These are phyloP conservation scores for Tenthredo livida DNA, from an alignment of 2,888 invertebrate species.

Conservation along the genomic window DNA sequence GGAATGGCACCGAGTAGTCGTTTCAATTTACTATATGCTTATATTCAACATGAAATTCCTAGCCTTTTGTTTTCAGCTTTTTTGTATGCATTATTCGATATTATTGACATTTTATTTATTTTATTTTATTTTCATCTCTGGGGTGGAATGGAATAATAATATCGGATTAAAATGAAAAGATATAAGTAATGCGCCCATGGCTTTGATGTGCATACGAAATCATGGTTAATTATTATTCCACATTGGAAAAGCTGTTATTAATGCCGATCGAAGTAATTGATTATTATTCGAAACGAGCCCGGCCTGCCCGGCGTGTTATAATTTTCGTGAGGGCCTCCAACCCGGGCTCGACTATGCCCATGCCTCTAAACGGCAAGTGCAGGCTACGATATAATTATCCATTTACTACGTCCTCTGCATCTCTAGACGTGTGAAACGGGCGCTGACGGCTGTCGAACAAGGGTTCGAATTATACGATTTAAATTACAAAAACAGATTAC, in stretches of 20 bases:
- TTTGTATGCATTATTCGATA: neutral
- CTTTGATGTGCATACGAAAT: neutral
- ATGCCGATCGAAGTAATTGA: conserved; percentile 41
- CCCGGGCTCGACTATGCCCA: neutral
- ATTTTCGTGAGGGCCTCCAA: conserved; percentile 3
- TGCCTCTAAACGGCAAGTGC: conserved; percentile 19
- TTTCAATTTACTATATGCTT: neutral
- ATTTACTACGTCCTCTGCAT: conserved; percentile 18
- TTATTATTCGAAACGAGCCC: conserved; percentile 42
- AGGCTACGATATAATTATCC: conserved; percentile 46
- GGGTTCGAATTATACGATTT: conserved; percentile 21
- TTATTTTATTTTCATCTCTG: neutral
- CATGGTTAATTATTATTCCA: conserved; percentile 25
- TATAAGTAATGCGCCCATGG: neutral
- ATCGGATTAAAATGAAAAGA: conserved; percentile 9
- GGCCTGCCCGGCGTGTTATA: conserved; percentile 24
- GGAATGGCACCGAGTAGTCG: neutral
- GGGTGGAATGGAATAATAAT: conserved; percentile 4
- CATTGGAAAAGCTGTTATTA: conserved; percentile 42
- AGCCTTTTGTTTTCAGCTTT: too few species aligned
- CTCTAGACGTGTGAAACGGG: conserved; percentile 38
- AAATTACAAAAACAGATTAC: neutral
- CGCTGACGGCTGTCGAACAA: neutral
- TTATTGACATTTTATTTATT: neutral
- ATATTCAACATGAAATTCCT: neutral